Base-by-base conservation (phyloP, 2,888 invertebrate genomes). In the Bibio marci region DNA sequence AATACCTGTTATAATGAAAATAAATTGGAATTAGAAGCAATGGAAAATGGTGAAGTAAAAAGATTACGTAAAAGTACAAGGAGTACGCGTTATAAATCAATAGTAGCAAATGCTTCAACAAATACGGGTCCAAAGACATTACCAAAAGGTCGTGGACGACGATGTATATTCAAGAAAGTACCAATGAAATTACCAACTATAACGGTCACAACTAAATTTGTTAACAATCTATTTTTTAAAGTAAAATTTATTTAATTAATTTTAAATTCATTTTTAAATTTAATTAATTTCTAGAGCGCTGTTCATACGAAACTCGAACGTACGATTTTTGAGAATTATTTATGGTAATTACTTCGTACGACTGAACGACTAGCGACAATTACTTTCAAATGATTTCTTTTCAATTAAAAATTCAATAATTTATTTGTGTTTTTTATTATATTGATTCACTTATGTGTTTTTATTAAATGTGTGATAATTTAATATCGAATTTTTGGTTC, bases 181-280 rank as follows among this genome's bases (percentile, higher is more conserved):
- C 83, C 86, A 0, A 67, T 80, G 4, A 86, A 83, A 58, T 81
- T 87, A 1, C 85, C 87, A 1, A 69, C 73, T 1, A 73, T 85
- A 10, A 80, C 83, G 13, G 80, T 87, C 0, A 82, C 85, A 15
- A 77, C 82, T 1, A 75, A 83, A 10, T 82, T 85, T 6, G 81
- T 81, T 45, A 77, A 82, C 42, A 78, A 73, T 50, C 67, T 85
- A 17, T 88, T 83, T 59, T 73, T 76, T 56, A 77, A 80, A 63
- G 76, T 75, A 59, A 30, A 18, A 31, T n/a, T 8, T 13, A 37
- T 15, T 10, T 38, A 37, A 22, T 13, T 35, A 32, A 30, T 22
- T 32, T 36, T 32, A 31, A 13, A 6, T 32, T 30, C 17, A 30
- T 35, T 38, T 31, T 30, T 35, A 8, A 10, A 28, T 2, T n/a